Conservation (phyloP, 2,113 vertebrate species). For the Mesocricetus auratus region DNA sequence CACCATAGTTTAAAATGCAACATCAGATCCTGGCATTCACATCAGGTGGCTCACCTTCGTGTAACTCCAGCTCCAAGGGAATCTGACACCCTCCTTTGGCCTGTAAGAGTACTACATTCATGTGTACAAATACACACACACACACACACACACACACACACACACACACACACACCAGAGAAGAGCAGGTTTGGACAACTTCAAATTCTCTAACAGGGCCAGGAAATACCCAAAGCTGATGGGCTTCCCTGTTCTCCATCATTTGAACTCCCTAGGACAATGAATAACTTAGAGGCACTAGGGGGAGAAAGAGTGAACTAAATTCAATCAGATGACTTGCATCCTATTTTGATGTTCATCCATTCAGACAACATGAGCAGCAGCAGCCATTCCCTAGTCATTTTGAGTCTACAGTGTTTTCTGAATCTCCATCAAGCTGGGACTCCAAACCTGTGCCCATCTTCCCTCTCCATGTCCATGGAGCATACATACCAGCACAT, state of each 20-base stretch:
- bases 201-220: not conserved
- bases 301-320: not conserved
- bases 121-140: not conserved
- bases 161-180: not conserved
- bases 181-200: not conserved
- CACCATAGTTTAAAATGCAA: not conserved
- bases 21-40: not conserved
- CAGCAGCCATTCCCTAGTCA: not conserved
- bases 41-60: not conserved
- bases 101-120: not conserved
- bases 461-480: rapidly evolving
- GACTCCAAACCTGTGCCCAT: not conserved
- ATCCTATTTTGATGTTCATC: not conserved
- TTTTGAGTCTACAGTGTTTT: not conserved
- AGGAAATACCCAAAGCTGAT: not conserved
- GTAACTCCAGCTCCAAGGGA: not conserved
- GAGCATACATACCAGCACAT: not conserved
- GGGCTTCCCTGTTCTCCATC: not conserved
- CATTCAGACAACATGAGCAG: not conserved
- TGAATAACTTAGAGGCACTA: not conserved
- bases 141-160: not conserved
- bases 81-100: not conserved
- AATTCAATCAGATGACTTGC: not conserved
- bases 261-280: not conserved
- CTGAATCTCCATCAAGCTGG: not conserved